These are phyloP conservation scores for Oryzias woworae DNA, from an alignment of 2,113 vertebrate species.

Conservation along the genomic window DNA sequence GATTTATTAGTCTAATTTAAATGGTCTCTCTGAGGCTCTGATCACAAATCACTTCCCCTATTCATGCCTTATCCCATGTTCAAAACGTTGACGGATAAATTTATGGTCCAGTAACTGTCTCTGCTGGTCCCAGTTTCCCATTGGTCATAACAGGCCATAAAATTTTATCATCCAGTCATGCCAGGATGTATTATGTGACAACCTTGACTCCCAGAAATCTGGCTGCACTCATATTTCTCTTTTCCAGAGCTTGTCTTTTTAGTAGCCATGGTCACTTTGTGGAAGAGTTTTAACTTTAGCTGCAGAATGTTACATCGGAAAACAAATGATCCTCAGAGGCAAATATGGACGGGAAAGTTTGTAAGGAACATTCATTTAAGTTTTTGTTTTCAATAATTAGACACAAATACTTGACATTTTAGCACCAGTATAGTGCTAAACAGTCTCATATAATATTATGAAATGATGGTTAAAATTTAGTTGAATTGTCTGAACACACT, in stretches of 20 bases:
- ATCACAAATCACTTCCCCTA: constrained; percentile 28
- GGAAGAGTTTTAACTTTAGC: not conserved
- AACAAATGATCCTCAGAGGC: constrained; percentile 16
- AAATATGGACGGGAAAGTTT: constrained; percentile 24
- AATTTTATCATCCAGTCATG: constrained; percentile 55
- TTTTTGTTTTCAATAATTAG: constrained; percentile 46
- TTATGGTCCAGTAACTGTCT: constrained; percentile 50
- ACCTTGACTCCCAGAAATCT: constrained; percentile 22
- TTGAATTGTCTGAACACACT: too few species aligned
- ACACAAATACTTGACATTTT: constrained; percentile 1
- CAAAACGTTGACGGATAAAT: constrained; percentile 38
- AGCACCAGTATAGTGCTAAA: too few species aligned
- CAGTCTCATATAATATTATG: too few species aligned
- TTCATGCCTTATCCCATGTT: constrained; percentile 19
- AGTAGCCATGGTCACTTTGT: constrained; percentile 2
- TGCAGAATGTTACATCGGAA: constrained; percentile 18
- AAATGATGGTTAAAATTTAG: too few species aligned
- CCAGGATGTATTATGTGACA: constrained; percentile 39
- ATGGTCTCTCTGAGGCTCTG: constrained; percentile 13
- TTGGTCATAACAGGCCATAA: constrained; percentile 42
- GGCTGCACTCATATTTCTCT: not conserved
- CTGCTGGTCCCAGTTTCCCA: constrained; percentile 32
- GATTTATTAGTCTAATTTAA: not conserved
- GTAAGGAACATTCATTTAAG: constrained; percentile 38
- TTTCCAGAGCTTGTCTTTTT: not conserved